Evolutionary conservation across 2,797 vertebrate genomes (phyloP).

Genomic region (Podargus strigoides): DNA sequence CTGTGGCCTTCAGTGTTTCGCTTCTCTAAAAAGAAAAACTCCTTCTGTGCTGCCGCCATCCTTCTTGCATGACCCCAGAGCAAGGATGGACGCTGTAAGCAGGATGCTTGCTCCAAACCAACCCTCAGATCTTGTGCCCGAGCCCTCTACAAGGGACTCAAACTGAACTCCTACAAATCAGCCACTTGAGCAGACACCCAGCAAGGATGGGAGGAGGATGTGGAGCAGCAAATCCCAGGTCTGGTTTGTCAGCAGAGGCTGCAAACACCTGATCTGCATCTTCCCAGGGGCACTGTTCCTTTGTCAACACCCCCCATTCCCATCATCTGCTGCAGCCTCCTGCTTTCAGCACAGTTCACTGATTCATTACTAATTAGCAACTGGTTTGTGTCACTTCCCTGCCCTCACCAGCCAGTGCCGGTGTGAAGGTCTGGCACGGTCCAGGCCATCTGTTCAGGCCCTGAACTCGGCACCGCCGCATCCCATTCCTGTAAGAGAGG

Average conservation of each 20-base stretch:
- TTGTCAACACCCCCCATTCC: too few species aligned
- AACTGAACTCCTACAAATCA: background rate
- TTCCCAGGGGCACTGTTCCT: accelerated
- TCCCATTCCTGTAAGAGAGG: background rate
- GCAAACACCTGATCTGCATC: background rate
- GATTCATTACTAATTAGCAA: constrained; percentile 25
- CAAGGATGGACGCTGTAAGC: background rate
- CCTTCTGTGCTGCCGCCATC: background rate
- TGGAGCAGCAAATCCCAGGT: background rate
- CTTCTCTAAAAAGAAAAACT: background rate
- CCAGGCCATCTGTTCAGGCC: constrained; percentile 12
- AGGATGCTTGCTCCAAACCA: background rate
- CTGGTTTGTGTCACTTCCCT: background rate
- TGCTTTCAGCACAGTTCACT: background rate
- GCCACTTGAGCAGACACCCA: background rate
- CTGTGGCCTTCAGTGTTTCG: background rate
- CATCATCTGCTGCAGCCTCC: background rate
- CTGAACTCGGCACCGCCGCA: accelerated
- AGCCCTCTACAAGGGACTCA: accelerated
- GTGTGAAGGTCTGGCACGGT: background rate
- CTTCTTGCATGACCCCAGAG: accelerated
- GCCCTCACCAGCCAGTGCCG: background rate
- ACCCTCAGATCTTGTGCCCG: too few species aligned
- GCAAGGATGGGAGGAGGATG: background rate
- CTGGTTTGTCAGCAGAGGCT: background rate